Conservation (phyloP, 2,797 vertebrate species). For the Astyanax mexicanus region DNA sequence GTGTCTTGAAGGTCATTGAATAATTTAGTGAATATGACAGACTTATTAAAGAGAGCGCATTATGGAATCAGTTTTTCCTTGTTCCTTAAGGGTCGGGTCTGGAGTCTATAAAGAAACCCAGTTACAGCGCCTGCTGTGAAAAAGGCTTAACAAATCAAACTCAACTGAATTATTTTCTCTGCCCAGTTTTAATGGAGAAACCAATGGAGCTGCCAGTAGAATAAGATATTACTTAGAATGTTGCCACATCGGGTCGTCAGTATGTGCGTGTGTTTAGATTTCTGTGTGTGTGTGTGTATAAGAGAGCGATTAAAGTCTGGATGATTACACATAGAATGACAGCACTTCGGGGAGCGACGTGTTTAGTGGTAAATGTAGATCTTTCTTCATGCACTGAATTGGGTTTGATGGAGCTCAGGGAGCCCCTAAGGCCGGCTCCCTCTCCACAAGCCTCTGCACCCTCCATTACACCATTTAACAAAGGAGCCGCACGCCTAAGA, state of each 20-base stretch:
- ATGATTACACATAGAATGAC: conserved; percentile 60
- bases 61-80: too few relatives aligned
- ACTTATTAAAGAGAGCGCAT: too few relatives aligned
- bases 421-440: not conserved
- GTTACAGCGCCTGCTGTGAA: not conserved
- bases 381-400: conserved; percentile 55
- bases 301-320: not conserved
- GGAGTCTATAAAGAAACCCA: not conserved
- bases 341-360: conserved; percentile 68
- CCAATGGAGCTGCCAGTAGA: too few relatives aligned
- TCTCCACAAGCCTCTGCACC: not conserved
- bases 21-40: too few relatives aligned
- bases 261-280: not conserved
- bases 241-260: too few relatives aligned
- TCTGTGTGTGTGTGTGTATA: not conserved
- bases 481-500: too few relatives aligned
- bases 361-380: conserved; percentile 47
- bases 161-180: too few relatives aligned
- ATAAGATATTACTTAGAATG: too few relatives aligned
- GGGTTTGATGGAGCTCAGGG: conserved; percentile 35
- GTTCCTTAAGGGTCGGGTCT: too few relatives aligned
- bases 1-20: too few relatives aligned
- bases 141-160: too few relatives aligned
- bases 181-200: too few relatives aligned
- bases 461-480: not conserved